Base-by-base conservation (phyloP, 2,113 vertebrate species). In the Pterophyllum scalare region DNA sequence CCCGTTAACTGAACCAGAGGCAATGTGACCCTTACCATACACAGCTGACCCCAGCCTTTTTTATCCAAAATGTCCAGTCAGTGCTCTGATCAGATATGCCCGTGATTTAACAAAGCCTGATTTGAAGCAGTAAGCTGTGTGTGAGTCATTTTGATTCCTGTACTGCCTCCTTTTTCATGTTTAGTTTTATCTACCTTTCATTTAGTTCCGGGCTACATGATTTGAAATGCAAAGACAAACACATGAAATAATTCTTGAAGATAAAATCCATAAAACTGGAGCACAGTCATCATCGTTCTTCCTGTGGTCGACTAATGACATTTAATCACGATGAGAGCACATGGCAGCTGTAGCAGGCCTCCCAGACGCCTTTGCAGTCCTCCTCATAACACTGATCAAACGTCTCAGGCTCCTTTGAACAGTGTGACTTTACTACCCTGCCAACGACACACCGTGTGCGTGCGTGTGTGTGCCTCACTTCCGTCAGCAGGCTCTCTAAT, bases 361-460 rank as follows among this genome's bases (percentile, higher is more conserved):
- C 82, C 76, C 90, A 90, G 91, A 83, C 84, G 77, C 74, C 78
- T 58, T 54, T 46, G 76, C 84, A 85, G 89, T 64, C 82, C 82
- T 89, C 87, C 87, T 89, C 79, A 86, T 87, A 89, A 90, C 12
- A 59, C 67, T 81, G 92, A 95, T 95, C 92, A 95, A 94, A 95
- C 93, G 35, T 82, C 72, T 60, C 74, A 12, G 83, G 35, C 74
- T 87, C 83, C 91, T 94, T 94, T 95, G 93, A 94, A 94, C 87
- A 81, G 87, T 89, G 92, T 91, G 91, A 94, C 90, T 94, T 94
- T 94, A 94, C 89, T 89, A 74, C 79, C 52, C 80, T 72, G 80
- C 79, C 90, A 91, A 94, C 59, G 80, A 92, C 92, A 89, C 77
- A 79, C 82, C 64, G 43, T 84, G 78, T 86, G 91, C 2, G 2